phyloP scores from a whole-genome alignment of 2,797 vertebrate genomes.

The Melanogrammus aeglefinus region DNA sequence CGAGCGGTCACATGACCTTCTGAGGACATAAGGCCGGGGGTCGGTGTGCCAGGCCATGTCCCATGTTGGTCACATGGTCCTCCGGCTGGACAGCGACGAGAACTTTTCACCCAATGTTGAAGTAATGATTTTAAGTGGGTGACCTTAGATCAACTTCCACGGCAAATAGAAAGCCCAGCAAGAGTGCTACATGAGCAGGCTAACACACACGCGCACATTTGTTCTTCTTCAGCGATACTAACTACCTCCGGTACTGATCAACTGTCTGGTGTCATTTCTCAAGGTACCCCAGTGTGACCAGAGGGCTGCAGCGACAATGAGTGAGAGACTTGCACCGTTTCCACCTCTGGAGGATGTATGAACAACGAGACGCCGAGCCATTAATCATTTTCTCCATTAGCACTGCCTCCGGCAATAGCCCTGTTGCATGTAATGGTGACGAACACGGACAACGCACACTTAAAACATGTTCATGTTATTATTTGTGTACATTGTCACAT shows the following conservation, averaged over 20 bases:
- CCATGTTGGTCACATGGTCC: too few relatives aligned
- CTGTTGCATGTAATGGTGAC: constrained; percentile 45
- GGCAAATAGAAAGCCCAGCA: constrained; percentile 21
- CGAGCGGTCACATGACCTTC: background rate
- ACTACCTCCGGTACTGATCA: constrained; percentile 17
- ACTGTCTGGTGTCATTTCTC: background rate
- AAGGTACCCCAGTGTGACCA: background rate
- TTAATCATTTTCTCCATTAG: constrained; percentile 9
- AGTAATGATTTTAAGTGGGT: constrained; percentile 56
- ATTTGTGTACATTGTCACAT: constrained; percentile 46
- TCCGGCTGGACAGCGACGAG: background rate
- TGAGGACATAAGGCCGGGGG: background rate
- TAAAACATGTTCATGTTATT: constrained; percentile 41
- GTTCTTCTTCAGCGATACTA: constrained; percentile 4
- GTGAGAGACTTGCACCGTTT: constrained; percentile 6
- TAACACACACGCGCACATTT: constrained; percentile 1
- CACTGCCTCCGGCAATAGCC: constrained; percentile 38
- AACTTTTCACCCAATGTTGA: constrained; percentile 45
- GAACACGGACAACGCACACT: constrained; percentile 49
- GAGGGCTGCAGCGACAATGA: constrained; percentile 1
- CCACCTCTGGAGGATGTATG: constrained; percentile 21
- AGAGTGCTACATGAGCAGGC: background rate
- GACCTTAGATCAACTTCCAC: constrained; percentile 54
- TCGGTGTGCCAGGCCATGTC: background rate
- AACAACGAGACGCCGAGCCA: constrained; percentile 18